A percentile compares a stretch with the other conserved stretches of the same genome.
These are phyloP conservation scores for Petroica traversi DNA, from an alignment of 2,113 vertebrate species.

Conservation along the genomic window DNA sequence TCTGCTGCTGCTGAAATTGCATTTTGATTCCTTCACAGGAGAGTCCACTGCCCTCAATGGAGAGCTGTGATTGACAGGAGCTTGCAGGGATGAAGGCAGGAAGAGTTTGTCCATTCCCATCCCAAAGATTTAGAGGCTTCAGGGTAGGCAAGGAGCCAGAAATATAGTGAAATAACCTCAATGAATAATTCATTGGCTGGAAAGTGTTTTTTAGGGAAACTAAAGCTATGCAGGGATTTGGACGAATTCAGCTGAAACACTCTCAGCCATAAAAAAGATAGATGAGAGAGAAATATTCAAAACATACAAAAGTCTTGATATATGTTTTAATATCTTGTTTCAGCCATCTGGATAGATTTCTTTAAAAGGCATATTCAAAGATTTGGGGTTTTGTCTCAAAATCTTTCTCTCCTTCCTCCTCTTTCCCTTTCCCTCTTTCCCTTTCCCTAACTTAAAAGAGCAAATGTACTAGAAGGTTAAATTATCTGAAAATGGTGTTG, in stretches of 20 bases:
- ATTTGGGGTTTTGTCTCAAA: neutral
- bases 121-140: slow-evolving; percentile 3
- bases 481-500: neutral
- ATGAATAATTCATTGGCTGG: slow-evolving; percentile 42
- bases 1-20: neutral
- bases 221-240: slow-evolving; percentile 15
- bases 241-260: slow-evolving; percentile 25
- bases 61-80: neutral
- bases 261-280: slow-evolving; percentile 37
- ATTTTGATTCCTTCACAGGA: neutral
- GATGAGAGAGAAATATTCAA: neutral
- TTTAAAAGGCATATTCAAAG: neutral
- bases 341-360: neutral
- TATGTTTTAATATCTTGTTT: slow-evolving; percentile 16
- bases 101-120: neutral
- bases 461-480: neutral
- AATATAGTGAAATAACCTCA: slow-evolving; percentile 38
- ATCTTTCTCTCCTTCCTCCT: neutral
- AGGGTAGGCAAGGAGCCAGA: neutral
- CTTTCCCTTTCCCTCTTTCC: no score
- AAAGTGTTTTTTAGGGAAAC: slow-evolving; percentile 31
- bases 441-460: neutral
- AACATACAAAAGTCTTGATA: neutral
- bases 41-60: neutral
- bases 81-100: neutral